Evolutionary conservation across 1,140 invertebrate species (phyloP).

Genomic region (Papilio xuthus): DNA sequence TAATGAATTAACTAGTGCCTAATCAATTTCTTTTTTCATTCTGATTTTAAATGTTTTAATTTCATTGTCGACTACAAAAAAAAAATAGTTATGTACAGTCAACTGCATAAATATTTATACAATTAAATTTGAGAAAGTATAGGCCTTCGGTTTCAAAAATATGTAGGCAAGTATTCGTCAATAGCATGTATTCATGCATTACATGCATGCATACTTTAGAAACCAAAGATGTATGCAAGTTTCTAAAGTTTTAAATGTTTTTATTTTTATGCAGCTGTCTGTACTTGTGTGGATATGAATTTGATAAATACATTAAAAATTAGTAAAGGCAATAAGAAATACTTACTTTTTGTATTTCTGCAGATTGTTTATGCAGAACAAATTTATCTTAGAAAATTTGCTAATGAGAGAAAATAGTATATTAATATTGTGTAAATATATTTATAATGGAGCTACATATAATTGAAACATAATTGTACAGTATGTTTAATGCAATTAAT

Average conservation of each 20-base stretch:
- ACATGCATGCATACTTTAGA: no score
- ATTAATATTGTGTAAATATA: conserved; percentile 72
- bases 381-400: conserved; percentile 46
- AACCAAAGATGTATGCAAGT: no score
- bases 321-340: conserved; percentile 38
- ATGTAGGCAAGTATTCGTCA: no score
- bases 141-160: no score
- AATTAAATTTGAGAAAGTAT: no score
- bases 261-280: no score
- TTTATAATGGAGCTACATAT: conserved; percentile 62
- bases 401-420: conserved; percentile 52
- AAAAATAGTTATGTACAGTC: background rate
- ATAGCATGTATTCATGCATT: no score
- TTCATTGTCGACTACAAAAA: background rate
- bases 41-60: conserved; percentile 37
- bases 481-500: conserved; percentile 65
- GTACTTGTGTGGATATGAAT: conserved; percentile 35
- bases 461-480: conserved; percentile 69
- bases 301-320: conserved; percentile 22
- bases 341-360: background rate
- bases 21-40: conserved; percentile 40
- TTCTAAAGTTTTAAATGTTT: no score
- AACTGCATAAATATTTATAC: no score
- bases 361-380: conserved; percentile 10
- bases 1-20: conserved; percentile 45